Base-by-base conservation (phyloP, 2,797 vertebrate species). In the Paguma larvata region DNA sequence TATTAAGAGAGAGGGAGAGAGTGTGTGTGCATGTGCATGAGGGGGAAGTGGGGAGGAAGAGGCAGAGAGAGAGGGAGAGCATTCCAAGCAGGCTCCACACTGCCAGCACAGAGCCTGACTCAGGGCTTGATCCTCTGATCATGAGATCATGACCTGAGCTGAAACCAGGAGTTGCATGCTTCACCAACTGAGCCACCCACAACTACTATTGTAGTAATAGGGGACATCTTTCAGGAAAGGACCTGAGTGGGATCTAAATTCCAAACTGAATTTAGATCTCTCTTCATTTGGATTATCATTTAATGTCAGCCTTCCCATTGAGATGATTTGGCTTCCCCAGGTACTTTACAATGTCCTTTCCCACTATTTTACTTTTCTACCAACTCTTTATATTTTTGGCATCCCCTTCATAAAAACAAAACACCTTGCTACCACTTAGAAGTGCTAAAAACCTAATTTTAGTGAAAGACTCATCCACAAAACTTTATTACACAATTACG, bases 301-400 rank as follows among this genome's bases (percentile, higher is more conserved):
- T 90, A 77, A 51, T 77, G 51, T 88, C 44, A 84, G 53, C 34
- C 78, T 88, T 88, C 70, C 19, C 84, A 56, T 16, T 51, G 70
- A 83, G 83, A 77, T 62, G 27, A 25, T 87, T 85, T 91, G 38
- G 41, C 34, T n/a, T 91, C 34, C 51, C 14, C 18, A 8, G 44
- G 51, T 75, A 70, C 4, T 96, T 91, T 70, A 51, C 10, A 62
- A 6, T 75, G n/a, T 5, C 38, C 23, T 67, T 94, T 30, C 8
- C 51, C 27, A 27, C n/a, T 48, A 51, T 87, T 90, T 67, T 90
- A 90, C 53, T 86, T 91, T 96, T 70, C 84, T 91, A 9, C 41
- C 44, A 21, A 68, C 41, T 82, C n/a, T 91, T 85, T 21, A 82
- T 10, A 77, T 53, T 87, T 78, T 87, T 91, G 82, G 27, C 68